Percentiles rank a stretch among this genome's conserved stretches.
phyloP scores from a whole-genome alignment of 1,140 invertebrate species.

The Meteorus sp. region DNA sequence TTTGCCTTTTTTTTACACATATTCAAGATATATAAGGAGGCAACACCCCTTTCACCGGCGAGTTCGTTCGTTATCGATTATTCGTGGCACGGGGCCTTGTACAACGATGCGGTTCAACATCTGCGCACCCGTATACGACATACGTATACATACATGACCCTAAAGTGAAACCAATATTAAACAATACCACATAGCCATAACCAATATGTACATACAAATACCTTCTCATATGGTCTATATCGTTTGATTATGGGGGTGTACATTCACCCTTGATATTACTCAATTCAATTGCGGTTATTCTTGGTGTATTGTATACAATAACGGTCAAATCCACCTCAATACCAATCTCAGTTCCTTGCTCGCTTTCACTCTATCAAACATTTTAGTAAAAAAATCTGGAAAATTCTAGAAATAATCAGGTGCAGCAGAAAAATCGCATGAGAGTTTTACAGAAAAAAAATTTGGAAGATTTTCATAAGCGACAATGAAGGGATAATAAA shows the following conservation, averaged over 20 bases:
- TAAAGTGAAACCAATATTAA: conserved; percentile 16
- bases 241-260: neutral
- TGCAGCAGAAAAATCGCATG: too few relatives aligned
- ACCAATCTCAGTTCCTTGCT: too few relatives aligned
- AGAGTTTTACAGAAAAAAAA: too few relatives aligned
- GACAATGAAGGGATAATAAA: too few relatives aligned
- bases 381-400: too few relatives aligned
- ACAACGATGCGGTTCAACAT: conserved; percentile 18
- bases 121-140: conserved; percentile 32
- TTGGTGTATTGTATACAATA: neutral
- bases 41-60: conserved; percentile 1
- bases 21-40: neutral
- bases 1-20: neutral
- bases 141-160: too few relatives aligned
- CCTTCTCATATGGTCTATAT: too few relatives aligned
- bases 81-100: conserved; percentile 6
- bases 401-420: too few relatives aligned
- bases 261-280: neutral
- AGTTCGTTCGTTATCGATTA: conserved; percentile 30
- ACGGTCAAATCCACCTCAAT: conserved; percentile 4
- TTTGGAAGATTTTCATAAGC: too few relatives aligned
- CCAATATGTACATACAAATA: too few relatives aligned
- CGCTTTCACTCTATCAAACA: too few relatives aligned
- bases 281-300: conserved; percentile 2
- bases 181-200: conserved; percentile 28